phyloP scores from a whole-genome alignment of 2,113 vertebrate species.

The Ammodramus savannarum region DNA sequence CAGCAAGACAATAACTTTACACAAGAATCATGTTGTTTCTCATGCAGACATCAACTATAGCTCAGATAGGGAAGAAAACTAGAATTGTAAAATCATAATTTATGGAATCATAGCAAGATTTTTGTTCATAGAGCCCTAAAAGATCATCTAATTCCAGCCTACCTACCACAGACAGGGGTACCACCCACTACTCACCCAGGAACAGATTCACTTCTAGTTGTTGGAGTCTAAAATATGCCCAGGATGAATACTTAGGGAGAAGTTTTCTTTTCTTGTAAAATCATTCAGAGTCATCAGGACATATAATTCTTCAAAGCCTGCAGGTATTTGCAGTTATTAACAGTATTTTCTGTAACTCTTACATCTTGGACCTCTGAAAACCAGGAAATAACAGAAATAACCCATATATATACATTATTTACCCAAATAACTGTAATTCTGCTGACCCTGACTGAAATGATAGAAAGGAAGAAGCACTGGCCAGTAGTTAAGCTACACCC shows the following conservation, averaged over 20 bases:
- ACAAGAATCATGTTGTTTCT: background rate
- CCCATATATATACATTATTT: background rate
- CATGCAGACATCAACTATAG: background rate
- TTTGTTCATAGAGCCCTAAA: background rate
- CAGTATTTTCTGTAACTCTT: background rate
- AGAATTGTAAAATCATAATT: background rate
- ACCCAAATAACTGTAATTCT: background rate
- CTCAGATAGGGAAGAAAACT: background rate
- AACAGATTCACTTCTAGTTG: background rate
- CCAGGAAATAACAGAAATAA: background rate
- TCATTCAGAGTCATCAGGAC: background rate
- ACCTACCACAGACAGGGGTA: background rate
- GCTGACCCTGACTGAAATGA: background rate
- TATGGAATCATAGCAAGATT: background rate
- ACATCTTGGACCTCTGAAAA: background rate
- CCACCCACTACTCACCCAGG: fast-evolving
- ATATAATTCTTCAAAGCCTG: background rate
- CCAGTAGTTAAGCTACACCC: background rate
- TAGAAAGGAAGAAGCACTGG: background rate
- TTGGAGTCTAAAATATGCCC: background rate
- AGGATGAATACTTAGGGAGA: background rate
- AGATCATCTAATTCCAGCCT: background rate
- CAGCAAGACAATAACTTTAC: background rate
- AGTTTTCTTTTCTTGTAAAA: background rate
- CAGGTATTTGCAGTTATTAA: background rate